A percentile compares a stretch with the other conserved stretches of the same genome.
These are phyloP conservation scores for Crotalus tigris DNA, from an alignment of 2,113 vertebrate genomes.

Conservation along the genomic window DNA sequence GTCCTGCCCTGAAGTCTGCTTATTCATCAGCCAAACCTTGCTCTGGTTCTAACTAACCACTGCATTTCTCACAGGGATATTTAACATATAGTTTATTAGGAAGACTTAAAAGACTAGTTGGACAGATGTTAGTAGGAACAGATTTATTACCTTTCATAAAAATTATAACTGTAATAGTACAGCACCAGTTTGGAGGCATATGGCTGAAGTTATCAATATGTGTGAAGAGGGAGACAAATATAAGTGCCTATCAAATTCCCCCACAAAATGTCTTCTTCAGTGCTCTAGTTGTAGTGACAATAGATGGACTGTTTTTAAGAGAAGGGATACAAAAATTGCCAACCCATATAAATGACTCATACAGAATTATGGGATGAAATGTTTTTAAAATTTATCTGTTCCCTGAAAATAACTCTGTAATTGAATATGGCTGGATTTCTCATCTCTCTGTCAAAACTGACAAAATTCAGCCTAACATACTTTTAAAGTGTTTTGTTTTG, in stretches of 20 bases:
- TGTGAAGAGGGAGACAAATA: neutral
- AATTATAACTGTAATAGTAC: neutral
- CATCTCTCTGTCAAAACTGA: neutral
- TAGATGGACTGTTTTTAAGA: neutral
- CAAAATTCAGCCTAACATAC: neutral
- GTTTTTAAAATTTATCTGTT: neutral
- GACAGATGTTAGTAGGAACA: neutral
- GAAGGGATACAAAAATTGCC: neutral
- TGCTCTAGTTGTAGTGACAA: neutral
- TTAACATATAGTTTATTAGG: neutral
- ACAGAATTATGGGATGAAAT: neutral
- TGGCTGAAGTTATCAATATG: neutral
- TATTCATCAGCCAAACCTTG: neutral
- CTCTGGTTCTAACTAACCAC: neutral
- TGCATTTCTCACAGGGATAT: neutral
- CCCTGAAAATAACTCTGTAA: neutral
- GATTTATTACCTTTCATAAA: neutral
- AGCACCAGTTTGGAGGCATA: neutral
- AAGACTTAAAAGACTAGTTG: neutral
- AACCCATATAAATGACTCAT: neutral
- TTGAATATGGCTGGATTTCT: neutral
- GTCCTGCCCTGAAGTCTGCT: neutral
- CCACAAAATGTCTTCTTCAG: neutral
- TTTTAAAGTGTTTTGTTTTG: neutral
- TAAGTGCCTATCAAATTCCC: neutral